Evolutionary conservation across 2,888 invertebrate species (phyloP).

Genomic region (Aporophyla nigra): DNA sequence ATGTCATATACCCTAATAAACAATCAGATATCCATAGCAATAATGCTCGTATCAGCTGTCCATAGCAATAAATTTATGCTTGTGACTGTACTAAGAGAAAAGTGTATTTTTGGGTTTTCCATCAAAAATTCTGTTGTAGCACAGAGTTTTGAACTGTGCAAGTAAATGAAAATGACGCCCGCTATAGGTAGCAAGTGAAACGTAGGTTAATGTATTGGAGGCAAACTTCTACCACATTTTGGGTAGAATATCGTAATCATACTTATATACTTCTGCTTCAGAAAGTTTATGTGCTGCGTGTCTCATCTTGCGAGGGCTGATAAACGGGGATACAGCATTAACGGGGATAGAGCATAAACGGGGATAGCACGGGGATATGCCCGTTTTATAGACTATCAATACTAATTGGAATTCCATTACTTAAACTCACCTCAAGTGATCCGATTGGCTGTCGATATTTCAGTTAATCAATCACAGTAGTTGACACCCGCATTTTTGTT

Average conservation of each 20-base stretch:
- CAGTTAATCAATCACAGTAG: not conserved
- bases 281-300: not conserved
- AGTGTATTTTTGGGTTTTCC: not conserved
- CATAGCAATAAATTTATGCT: not conserved
- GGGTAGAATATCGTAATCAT: not conserved
- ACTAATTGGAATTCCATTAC: not conserved
- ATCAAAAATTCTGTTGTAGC: not conserved
- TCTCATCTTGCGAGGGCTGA: not conserved
- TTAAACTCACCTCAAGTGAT: not conserved
- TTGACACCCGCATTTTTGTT: not conserved
- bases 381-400: not conserved
- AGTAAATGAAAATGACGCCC: not conserved
- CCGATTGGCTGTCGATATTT: not conserved
- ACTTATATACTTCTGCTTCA: not conserved
- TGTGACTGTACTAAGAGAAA: not conserved
- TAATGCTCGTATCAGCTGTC: not conserved
- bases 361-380: too few relatives aligned
- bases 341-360: not conserved
- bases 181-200: not conserved
- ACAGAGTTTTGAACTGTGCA: not conserved
- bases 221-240: not conserved
- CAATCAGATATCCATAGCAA: not conserved
- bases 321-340: not conserved
- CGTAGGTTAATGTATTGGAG: not conserved
- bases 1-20: too few relatives aligned